Evolutionary conservation across 2,888 invertebrate species (phyloP).

Genomic region (Acronicta leporina): DNA sequence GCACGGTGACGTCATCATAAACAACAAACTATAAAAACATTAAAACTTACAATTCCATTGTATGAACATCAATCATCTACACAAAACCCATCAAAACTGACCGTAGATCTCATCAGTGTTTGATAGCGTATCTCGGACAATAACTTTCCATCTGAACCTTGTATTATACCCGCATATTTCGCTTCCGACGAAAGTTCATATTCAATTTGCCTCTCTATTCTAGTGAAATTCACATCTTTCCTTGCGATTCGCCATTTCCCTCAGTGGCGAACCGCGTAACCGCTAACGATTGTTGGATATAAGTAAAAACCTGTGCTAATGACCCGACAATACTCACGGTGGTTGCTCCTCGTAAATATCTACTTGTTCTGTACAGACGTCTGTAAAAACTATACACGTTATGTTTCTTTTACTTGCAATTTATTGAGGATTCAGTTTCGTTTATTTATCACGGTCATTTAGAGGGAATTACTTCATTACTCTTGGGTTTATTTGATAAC

Average conservation of each 20-base stretch:
- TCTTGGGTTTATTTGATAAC: not conserved
- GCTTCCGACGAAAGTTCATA: slow-evolving; percentile 75
- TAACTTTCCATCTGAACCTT: slow-evolving; percentile 63
- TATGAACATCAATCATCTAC: slow-evolving; percentile 50
- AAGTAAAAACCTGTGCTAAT: slow-evolving; percentile 62
- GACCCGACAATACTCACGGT: slow-evolving; percentile 56
- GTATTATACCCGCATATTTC: slow-evolving; percentile 66
- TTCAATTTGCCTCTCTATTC: slow-evolving; percentile 72
- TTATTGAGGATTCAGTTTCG: slow-evolving; percentile 24
- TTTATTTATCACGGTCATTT: slow-evolving; percentile 13
- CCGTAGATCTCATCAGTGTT: slow-evolving; percentile 56
- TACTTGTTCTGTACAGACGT: slow-evolving; percentile 29
- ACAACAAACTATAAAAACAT: slow-evolving; percentile 16
- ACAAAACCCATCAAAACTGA: slow-evolving; percentile 49
- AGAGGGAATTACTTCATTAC: not conserved
- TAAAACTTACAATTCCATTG: slow-evolving; percentile 31
- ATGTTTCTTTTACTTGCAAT: slow-evolving; percentile 2
- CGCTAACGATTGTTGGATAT: slow-evolving; percentile 65
- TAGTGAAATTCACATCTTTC: slow-evolving; percentile 70
- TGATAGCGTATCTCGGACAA: slow-evolving; percentile 60
- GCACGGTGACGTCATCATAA: not conserved
- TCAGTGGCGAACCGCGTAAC: slow-evolving; percentile 66
- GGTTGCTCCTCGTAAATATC: slow-evolving; percentile 46
- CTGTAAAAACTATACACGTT: slow-evolving; percentile 24
- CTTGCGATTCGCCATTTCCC: slow-evolving; percentile 57